Percentiles rank a stretch among this genome's conserved stretches.
Conservation (phyloP, 2,888 invertebrate species). For the Synanthedon vespiformis region DNA sequence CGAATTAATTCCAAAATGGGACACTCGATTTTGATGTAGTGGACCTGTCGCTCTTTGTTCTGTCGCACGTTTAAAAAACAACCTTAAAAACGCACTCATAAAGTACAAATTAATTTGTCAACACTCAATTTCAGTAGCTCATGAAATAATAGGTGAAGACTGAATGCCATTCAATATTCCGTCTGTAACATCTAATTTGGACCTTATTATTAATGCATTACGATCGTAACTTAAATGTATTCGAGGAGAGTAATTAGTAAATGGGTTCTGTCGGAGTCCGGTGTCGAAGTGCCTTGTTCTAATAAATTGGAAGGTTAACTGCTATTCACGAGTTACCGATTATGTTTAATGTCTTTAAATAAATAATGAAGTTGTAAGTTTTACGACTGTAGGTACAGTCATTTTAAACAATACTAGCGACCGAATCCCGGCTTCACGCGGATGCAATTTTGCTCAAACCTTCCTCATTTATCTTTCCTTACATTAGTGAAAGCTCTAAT, state of each 20-base stretch:
- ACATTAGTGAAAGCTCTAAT: too few species aligned
- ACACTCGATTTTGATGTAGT: constrained; percentile 68
- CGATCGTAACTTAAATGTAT: not conserved
- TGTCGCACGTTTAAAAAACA: constrained; percentile 1
- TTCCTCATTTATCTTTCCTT: too few species aligned
- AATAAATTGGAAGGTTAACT: constrained; percentile 6
- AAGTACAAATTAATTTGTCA: not conserved
- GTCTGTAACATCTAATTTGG: constrained; percentile 2
- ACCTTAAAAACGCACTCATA: not conserved
- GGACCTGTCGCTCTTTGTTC: constrained; percentile 38
- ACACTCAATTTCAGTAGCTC: constrained; percentile 10
- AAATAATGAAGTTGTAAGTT: too few species aligned
- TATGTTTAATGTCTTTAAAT: too few species aligned
- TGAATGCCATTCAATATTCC: constrained; percentile 20
- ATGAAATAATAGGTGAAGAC: constrained; percentile 22
- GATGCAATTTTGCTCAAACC: too few species aligned
- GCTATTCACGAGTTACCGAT: not conserved
- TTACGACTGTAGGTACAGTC: too few species aligned
- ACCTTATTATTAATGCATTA: not conserved
- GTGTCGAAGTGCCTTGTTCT: constrained; percentile 13
- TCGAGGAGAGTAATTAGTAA: constrained; percentile 24
- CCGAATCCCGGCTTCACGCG: too few species aligned
- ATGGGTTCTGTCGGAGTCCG: constrained; percentile 22
- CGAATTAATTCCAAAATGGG: constrained; percentile 66
- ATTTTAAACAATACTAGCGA: too few species aligned